Percentiles rank a stretch among this genome's conserved stretches.
Conservation (phyloP, 1,140 invertebrate genomes). For the Batillaria attramentaria region DNA sequence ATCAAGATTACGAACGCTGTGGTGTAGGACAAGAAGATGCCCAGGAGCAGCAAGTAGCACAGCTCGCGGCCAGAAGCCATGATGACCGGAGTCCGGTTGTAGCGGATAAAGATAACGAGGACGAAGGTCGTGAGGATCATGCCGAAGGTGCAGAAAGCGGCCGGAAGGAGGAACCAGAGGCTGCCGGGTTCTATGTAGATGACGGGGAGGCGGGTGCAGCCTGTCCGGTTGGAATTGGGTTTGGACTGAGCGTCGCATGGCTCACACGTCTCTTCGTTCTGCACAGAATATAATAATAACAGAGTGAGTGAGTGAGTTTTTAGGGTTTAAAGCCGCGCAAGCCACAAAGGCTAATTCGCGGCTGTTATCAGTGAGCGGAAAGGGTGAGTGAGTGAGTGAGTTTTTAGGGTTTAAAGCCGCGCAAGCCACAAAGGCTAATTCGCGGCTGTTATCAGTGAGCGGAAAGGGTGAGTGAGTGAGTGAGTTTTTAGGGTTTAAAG, state of each 20-base stretch:
- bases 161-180: slow-evolving; percentile 76
- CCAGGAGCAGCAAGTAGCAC: slow-evolving; percentile 69
- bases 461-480: too few relatives aligned
- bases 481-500: too few relatives aligned
- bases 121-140: slow-evolving; percentile 65
- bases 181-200: slow-evolving; percentile 76
- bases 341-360: too few relatives aligned
- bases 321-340: too few relatives aligned
- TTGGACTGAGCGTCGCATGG: slow-evolving; percentile 75
- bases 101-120: slow-evolving; percentile 65
- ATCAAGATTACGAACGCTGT: slow-evolving; percentile 69
- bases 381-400: too few relatives aligned
- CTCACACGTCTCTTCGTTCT: slow-evolving; percentile 76
- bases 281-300: not conserved
- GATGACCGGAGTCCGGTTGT: slow-evolving; percentile 69
- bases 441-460: too few relatives aligned
- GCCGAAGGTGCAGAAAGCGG: slow-evolving; percentile 74
- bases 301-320: too few relatives aligned
- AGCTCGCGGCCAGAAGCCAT: slow-evolving; percentile 72
- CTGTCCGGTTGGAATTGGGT: slow-evolving; percentile 64
- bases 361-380: too few relatives aligned
- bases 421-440: too few relatives aligned
- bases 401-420: too few relatives aligned
- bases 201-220: slow-evolving; percentile 68
- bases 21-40: slow-evolving; percentile 69